phyloP scores from a whole-genome alignment of 2,797 vertebrate genomes.

The Hipposideros larvatus region DNA sequence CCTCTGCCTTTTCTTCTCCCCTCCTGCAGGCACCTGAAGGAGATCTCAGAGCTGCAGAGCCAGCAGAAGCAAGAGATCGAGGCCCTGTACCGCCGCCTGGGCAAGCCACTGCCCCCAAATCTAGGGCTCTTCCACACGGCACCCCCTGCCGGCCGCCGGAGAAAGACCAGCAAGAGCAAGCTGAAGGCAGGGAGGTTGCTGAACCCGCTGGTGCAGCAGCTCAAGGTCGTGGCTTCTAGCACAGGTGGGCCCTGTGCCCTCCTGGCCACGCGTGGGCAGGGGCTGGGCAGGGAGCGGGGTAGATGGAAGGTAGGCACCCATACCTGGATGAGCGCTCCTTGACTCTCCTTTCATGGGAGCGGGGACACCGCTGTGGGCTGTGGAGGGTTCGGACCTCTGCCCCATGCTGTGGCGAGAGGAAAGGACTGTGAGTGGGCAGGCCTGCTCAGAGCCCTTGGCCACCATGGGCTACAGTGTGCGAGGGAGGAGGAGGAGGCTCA shows the following conservation, averaged over 20 bases:
- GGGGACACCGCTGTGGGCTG: not conserved
- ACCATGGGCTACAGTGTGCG: not conserved
- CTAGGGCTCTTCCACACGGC: constrained; percentile 93
- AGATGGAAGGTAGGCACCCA: not conserved
- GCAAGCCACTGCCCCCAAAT: constrained; percentile 94
- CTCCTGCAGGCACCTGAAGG: constrained; percentile 94
- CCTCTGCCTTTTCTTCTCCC: not conserved
- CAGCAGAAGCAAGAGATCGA: constrained; percentile 97
- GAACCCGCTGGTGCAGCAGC: constrained; percentile 96
- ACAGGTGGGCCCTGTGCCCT: constrained; percentile 87
- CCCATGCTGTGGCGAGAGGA: not conserved
- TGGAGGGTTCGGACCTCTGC: not conserved
- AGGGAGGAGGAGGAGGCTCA: not conserved
- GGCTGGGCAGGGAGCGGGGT: not conserved
- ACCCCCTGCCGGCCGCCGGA: constrained; percentile 93
- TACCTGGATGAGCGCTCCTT: not conserved
- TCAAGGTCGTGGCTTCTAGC: constrained; percentile 94
- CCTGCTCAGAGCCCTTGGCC: not conserved
- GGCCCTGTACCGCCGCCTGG: constrained; percentile 94
- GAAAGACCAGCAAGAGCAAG: constrained; percentile 95
- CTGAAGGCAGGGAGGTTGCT: constrained; percentile 96
- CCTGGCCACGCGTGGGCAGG: not conserved
- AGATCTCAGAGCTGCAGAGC: constrained; percentile 97
- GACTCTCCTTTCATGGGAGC: not conserved
- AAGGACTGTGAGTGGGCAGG: not conserved